Evolutionary conservation across 2,113 vertebrate species (phyloP).

Genomic region (Mesoclemmys tuberculata): DNA sequence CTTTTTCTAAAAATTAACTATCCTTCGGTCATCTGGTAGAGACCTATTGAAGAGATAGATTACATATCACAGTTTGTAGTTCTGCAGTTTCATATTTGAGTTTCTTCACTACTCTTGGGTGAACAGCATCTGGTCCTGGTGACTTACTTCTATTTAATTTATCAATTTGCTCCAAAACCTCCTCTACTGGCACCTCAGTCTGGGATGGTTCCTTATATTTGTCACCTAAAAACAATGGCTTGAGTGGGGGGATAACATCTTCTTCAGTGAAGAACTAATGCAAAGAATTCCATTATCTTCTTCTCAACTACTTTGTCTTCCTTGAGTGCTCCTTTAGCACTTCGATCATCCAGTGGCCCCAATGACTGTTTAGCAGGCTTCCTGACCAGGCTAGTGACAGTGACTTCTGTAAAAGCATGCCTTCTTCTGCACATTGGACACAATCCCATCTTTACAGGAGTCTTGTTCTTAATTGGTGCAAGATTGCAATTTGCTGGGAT

Average conservation of each 20-base stretch:
- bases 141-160: too few species aligned
- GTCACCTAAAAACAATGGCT: too few species aligned
- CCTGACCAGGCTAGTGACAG: background rate
- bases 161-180: too few species aligned
- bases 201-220: too few species aligned
- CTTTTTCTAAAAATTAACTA: too few species aligned
- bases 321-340: background rate
- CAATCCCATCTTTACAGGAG: background rate
- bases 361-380: background rate
- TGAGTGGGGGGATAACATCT: background rate
- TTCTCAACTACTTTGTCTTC: background rate
- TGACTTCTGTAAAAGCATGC: background rate
- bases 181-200: too few species aligned
- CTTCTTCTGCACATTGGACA: background rate
- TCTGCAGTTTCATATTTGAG: too few species aligned
- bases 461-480: background rate
- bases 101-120: too few species aligned
- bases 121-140: too few species aligned
- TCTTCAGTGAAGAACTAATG: background rate
- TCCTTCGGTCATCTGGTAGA: too few species aligned
- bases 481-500: background rate
- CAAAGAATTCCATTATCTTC: background rate
- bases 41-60: too few species aligned
- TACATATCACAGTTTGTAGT: too few species aligned
- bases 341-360: background rate